Conservation (phyloP, 1,140 invertebrate species). For the Apis florea region DNA sequence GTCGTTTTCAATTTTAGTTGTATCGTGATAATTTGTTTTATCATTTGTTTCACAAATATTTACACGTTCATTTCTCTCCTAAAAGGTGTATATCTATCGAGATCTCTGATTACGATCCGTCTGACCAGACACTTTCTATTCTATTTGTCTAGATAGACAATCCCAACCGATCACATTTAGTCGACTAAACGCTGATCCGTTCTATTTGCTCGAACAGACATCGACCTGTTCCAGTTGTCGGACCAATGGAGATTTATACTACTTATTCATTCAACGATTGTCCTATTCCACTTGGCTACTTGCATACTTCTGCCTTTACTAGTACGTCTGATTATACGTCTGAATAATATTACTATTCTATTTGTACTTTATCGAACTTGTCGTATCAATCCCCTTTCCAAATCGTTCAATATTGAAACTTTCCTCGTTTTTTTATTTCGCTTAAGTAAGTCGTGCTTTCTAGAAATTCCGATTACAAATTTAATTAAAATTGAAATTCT, state of each 20-base stretch:
- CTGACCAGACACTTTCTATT: background rate
- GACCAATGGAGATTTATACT: background rate
- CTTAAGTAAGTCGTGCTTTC: no score
- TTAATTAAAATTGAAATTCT: background rate
- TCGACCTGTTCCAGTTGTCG: background rate
- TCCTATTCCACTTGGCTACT: background rate
- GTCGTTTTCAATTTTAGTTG: no score
- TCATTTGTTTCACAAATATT: no score
- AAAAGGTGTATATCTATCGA: no score
- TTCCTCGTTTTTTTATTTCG: background rate
- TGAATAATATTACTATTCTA: no score
- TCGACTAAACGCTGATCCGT: background rate
- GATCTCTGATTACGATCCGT: background rate
- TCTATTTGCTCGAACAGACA: background rate
- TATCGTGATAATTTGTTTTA: no score
- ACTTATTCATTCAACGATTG: background rate
- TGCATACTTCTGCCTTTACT: background rate
- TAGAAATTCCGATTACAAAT: no score
- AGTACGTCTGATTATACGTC: no score
- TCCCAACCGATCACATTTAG: background rate
- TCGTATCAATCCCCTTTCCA: background rate
- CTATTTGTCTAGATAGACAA: no score
- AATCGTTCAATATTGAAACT: constrained; percentile 9
- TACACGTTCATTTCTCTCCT: background rate
- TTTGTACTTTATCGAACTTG: no score